These are phyloP conservation scores for Cotesia typhae DNA, from an alignment of 1,140 invertebrate genomes.

Conservation along the genomic window DNA sequence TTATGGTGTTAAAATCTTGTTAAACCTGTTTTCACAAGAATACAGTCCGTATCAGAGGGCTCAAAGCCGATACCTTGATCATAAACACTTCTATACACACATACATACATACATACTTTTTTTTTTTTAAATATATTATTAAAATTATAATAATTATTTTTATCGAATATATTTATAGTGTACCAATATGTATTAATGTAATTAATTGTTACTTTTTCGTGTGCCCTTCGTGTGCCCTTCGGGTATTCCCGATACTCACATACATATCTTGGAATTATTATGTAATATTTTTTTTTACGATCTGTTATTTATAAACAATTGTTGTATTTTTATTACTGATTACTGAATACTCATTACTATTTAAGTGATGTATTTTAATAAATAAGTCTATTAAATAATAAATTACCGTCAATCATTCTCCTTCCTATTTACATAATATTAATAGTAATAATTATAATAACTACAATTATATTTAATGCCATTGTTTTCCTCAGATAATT, in stretches of 20 bases:
- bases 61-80: slow-evolving; percentile 27
- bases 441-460: no score
- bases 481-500: slow-evolving; percentile 24
- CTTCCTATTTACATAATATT: no score
- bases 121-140: no score
- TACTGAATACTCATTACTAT: no score
- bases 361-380: no score
- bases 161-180: not conserved
- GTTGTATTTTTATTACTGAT: no score
- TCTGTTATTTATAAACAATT: no score
- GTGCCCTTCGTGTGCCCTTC: not conserved
- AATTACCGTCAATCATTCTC: no score
- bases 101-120: not conserved
- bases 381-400: no score
- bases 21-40: slow-evolving; percentile 23
- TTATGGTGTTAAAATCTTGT: slow-evolving; percentile 18
- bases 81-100: slow-evolving; percentile 33
- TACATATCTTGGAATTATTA: no score
- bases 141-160: not conserved
- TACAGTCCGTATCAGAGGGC: not conserved
- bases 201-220: slow-evolving; percentile 1
- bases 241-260: not conserved
- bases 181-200: not conserved
- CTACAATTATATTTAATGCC: not conserved
- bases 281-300: no score